A percentile compares a stretch with the other conserved stretches of the same genome.
phyloP scores from a whole-genome alignment of 1,140 invertebrate species.

The Vollenhovia emeryi region DNA sequence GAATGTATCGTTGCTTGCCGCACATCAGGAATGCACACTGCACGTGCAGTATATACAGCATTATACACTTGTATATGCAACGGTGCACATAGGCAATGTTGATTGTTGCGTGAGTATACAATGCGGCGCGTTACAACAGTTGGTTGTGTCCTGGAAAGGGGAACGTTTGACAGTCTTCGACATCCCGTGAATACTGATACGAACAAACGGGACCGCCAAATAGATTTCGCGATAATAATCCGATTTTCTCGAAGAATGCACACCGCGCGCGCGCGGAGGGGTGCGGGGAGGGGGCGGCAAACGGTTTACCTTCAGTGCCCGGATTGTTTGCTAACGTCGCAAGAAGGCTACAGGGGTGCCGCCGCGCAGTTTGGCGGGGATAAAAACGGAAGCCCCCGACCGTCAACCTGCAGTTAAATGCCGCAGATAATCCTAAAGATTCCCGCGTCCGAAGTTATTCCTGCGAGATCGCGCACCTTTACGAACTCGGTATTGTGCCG shows the following conservation, averaged over 20 bases:
- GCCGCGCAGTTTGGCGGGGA: not conserved
- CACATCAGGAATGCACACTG: conserved; percentile 51
- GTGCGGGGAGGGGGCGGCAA: not conserved
- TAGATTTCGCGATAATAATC: conserved; percentile 70
- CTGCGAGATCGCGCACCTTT: not conserved
- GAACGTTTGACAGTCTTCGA: conserved; percentile 69
- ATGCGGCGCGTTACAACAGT: conserved; percentile 74
- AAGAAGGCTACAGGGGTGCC: not conserved
- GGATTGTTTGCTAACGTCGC: conserved; percentile 22
- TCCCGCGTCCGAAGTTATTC: not conserved
- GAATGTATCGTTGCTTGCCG: conserved; percentile 17
- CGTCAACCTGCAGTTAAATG: not conserved
- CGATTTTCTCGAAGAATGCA: conserved; percentile 61
- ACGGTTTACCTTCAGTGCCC: conserved; percentile 21
- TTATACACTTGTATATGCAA: conserved; percentile 76
- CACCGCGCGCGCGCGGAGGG: not conserved
- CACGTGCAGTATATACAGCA: conserved; percentile 29
- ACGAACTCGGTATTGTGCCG: not conserved
- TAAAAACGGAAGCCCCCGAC: not conserved
- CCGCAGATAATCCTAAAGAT: not conserved
- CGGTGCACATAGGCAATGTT: conserved; percentile 76
- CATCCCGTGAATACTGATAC: conserved; percentile 67
- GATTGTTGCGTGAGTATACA: conserved; percentile 79
- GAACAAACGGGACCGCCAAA: conserved; percentile 57
- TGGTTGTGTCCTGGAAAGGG: conserved; percentile 58